A percentile compares a stretch with the other conserved stretches of the same genome.
Evolutionary conservation across 1,140 invertebrate genomes (phyloP).

Genomic region (Ridgeia piscesae): DNA sequence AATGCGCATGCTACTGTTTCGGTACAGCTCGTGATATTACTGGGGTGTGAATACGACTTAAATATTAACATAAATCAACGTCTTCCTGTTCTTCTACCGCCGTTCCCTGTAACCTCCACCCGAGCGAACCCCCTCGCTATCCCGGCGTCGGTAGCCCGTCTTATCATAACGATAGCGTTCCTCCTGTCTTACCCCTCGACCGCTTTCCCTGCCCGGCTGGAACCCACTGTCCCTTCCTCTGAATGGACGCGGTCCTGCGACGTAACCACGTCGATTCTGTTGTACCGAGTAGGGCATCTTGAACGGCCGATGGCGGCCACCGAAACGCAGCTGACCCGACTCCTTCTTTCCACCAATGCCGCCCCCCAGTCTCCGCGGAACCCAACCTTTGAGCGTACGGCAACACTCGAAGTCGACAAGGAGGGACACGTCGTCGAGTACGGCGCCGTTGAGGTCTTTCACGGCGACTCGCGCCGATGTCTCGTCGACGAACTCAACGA

Average conservation of each 20-base stretch:
- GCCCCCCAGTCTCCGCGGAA: constrained; percentile 80
- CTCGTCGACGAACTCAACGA: constrained; percentile 76
- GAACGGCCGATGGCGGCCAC: constrained; percentile 74
- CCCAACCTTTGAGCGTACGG: constrained; percentile 72
- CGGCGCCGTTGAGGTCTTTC: constrained; percentile 65
- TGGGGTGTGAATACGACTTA: no score
- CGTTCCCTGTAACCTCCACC: not conserved
- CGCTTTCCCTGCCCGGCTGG: not conserved
- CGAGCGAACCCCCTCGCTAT: not conserved
- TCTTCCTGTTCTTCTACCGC: not conserved
- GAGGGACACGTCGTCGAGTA: constrained; percentile 67
- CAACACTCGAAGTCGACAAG: constrained; percentile 65
- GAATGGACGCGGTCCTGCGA: not conserved
- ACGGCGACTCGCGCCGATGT: constrained; percentile 67
- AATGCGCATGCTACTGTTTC: not conserved
- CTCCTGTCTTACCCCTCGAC: not conserved
- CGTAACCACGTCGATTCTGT: not conserved
- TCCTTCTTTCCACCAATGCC: constrained; percentile 85
- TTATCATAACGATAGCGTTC: not conserved
- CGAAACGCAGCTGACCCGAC: constrained; percentile 85
- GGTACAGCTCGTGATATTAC: not conserved
- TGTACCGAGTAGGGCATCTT: constrained; percentile 32
- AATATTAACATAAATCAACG: not conserved
- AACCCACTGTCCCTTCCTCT: not conserved
- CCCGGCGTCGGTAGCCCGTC: not conserved